Base-by-base conservation (phyloP, 2,797 vertebrate species). In the Limnodromus scolopaceus region DNA sequence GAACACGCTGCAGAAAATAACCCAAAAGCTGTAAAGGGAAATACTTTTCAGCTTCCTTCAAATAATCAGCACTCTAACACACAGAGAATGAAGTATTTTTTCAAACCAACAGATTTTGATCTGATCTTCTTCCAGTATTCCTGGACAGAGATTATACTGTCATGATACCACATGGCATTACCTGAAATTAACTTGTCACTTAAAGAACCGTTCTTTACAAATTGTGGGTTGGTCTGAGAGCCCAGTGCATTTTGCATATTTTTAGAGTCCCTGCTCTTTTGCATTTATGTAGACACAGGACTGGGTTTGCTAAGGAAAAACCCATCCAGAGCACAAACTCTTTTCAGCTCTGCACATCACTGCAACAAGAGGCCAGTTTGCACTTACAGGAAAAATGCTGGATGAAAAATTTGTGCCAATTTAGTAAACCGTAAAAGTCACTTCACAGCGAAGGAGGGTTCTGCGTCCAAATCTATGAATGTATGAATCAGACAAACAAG, bases 1-100 rank as follows among this genome's bases (percentile, higher is more conserved):
- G 77, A 96, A 76, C 39, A 76, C 12, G 18, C 39, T 82, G 80
- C 36, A 84, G 60, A 89, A 95, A 94, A 93, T 87, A 93, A 86
- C 61, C 51, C 61, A 30, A 71, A 78, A 86, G 58, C 46, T 71
- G 48, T 49, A 68, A n/a, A 80, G 49, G 23, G 28, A 86, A 95
- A 81, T 65, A 74, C 23, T 72, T 84, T 51, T 46, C 48, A 43
- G 83, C 79, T 86, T 89, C 46, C 48, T 85, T 18, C 3, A 8
- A 92, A 87, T 75, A 77, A 84, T 63, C 34, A 81, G 22, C 39
- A 23, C 34, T 32, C 55, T 43, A 68, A 75, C 22, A 92, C 51
- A 23, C n/a, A 71, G 34, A 13, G 55, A 92, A 70, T 34, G 7
- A 64, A 66, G 22, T 11, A 12, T 49, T 76, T 95, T 92, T 93